A percentile compares a stretch with the other conserved stretches of the same genome.
Conservation (phyloP, 2,797 vertebrate genomes). For the Notolabrus celidotus region DNA sequence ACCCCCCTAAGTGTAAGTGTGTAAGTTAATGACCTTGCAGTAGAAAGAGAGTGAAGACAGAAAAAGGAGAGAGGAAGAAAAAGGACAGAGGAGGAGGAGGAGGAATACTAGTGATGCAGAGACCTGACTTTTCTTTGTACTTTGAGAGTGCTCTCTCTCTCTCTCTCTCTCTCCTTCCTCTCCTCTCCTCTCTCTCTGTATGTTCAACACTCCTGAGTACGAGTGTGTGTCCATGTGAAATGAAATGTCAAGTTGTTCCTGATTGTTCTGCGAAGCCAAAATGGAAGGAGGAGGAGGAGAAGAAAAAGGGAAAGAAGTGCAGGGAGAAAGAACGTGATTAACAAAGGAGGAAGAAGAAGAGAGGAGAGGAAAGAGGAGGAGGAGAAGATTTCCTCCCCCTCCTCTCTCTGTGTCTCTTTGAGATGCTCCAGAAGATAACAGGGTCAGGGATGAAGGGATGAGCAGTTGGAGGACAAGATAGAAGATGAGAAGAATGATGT, state of each 20-base stretch:
- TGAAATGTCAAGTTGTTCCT: not conserved
- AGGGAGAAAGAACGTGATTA: not conserved
- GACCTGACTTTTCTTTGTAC: conserved; percentile 30
- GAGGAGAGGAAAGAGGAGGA: not conserved
- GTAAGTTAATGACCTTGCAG: conserved; percentile 56
- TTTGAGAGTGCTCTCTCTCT: conserved; percentile 12
- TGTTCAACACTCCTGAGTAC: not conserved
- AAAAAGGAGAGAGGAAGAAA: conserved; percentile 28
- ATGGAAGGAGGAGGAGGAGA: not conserved
- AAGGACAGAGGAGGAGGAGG: conserved; percentile 21
- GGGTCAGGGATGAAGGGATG: conserved; percentile 72
- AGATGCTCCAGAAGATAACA: conserved; percentile 74
- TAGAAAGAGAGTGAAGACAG: conserved; percentile 42
- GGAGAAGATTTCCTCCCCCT: not conserved
- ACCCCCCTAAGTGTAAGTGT: conserved; percentile 33
- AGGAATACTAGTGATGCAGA: conserved; percentile 26
- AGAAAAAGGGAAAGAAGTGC: not conserved
- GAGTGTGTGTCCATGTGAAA: conserved; percentile 16
- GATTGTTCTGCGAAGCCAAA: conserved; percentile 11
- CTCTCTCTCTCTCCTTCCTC: conserved; percentile 8
- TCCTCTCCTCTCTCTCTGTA: not conserved
- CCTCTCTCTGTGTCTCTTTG: conserved; percentile 35
- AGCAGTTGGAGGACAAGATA: conserved; percentile 51
- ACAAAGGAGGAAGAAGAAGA: not conserved
- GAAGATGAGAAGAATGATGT: conserved; percentile 16